Conservation (phyloP, 2,113 vertebrate genomes). For the Seriola quinqueradiata region DNA sequence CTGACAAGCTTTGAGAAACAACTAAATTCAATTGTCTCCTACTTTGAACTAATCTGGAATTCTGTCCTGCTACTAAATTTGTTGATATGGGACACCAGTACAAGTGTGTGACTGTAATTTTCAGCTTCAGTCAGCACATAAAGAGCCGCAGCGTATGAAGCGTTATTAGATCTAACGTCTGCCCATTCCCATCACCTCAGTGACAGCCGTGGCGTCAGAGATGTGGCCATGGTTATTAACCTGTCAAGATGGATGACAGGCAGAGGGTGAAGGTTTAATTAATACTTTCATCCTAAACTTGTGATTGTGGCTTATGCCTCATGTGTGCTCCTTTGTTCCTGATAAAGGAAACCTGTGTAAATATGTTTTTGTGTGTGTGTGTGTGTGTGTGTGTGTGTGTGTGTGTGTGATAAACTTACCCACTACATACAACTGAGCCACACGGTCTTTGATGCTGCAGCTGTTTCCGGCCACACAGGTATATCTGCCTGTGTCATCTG, state of each 20-base stretch:
- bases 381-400: not conserved
- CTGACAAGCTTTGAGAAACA: not conserved
- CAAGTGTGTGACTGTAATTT: conserved; percentile 44
- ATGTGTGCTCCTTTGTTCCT: conserved; percentile 33
- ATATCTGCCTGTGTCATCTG: conserved; percentile 93
- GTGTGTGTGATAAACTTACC: conserved; percentile 83
- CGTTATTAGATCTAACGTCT: conserved; percentile 62
- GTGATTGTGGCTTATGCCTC: conserved; percentile 6
- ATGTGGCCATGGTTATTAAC: conserved; percentile 66
- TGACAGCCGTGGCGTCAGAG: conserved; percentile 58
- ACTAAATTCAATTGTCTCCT: conserved; percentile 17
- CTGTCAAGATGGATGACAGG: conserved; percentile 53
- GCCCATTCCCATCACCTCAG: conserved; percentile 46
- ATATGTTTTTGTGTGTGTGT: not conserved
- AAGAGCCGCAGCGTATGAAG: conserved; percentile 36
- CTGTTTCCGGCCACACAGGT: conserved; percentile 97
- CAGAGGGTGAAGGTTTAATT: conserved; percentile 60
- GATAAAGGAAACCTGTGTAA: conserved; percentile 16
- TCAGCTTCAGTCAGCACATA: conserved; percentile 44
- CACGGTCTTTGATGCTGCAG: conserved; percentile 93
- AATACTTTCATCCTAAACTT: conserved; percentile 48
- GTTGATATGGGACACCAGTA: conserved; percentile 18
- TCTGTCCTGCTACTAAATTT: conserved; percentile 33
- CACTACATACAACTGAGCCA: conserved; percentile 93
- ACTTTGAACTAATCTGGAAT: not conserved